phyloP scores from a whole-genome alignment of 1,140 invertebrate genomes.

The Watersipora subatra region DNA sequence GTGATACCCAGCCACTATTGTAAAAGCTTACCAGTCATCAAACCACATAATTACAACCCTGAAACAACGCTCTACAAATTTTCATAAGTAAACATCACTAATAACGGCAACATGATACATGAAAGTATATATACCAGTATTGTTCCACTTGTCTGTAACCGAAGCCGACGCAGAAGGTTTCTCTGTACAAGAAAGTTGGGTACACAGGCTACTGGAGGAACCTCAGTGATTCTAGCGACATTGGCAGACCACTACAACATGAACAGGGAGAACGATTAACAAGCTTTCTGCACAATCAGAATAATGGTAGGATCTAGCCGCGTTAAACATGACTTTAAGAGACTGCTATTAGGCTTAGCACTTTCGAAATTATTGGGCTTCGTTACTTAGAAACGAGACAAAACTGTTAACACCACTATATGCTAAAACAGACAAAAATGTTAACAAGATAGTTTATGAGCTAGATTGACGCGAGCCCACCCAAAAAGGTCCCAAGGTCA shows the following conservation, averaged over 20 bases:
- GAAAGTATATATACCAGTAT: no score
- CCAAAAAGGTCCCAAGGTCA: no score
- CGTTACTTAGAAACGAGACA: not conserved
- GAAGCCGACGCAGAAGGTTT: slow-evolving; percentile 56
- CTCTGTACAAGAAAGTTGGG: slow-evolving; percentile 64
- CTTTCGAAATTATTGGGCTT: not conserved
- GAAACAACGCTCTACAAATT: no score
- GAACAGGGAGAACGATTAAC: slow-evolving; percentile 10
- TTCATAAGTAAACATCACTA: no score
- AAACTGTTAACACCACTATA: not conserved
- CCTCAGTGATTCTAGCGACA: slow-evolving; percentile 64
- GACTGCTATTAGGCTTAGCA: not conserved
- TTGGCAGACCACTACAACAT: slow-evolving; percentile 59
- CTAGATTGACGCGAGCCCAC: no score
- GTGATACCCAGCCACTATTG: no score
- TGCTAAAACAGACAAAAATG: not conserved
- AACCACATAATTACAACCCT: no score
- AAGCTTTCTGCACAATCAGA: not conserved
- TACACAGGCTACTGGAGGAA: slow-evolving; percentile 55
- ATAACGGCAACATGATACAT: no score
- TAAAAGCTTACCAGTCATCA: no score
- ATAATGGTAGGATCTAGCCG: not conserved
- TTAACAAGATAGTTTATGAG: not conserved
- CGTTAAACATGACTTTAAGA: not conserved
- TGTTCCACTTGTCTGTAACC: slow-evolving; percentile 67